Base-by-base conservation (phyloP, 1,140 invertebrate species). In the Lepidotrigona ventralis region DNA sequence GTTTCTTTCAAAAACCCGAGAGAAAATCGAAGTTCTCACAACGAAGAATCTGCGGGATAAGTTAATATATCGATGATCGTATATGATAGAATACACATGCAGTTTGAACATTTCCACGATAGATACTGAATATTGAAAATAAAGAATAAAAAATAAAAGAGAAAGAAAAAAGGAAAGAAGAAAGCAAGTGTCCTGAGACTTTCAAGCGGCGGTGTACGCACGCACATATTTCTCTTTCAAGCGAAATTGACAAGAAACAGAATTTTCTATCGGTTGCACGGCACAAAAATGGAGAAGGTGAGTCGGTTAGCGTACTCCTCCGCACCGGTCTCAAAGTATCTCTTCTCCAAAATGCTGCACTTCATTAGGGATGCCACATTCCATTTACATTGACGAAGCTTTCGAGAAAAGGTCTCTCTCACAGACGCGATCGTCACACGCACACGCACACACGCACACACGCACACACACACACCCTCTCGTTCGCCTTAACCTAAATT, bases 321-420 rank as follows among this genome's bases (percentile, higher is more conserved):
- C 73, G 78, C 83, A 19, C 87, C 82, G 53, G 66, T 82, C 54
- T 90, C 78, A 88, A 85, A 87, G 72, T 88, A 89, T 89, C 87
- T 90, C 86, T 88, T 89, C 85, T 90, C 90, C 89, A 93, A 93
- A 93, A 94, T 94, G 92, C 92, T 93, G 92, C 92, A 93, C 91
- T 93, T 94, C 89, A 92, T 92, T 93, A 92, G 91, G 92, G 93
- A 93, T 94, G 92, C 92, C 91, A 94, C 93, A 94, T 94, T 94
- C 92, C 93, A 94, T 93, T 93, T 94, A 93, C 93, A 94, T 93
- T 93, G 93, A 93, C 92, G 93, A 94, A 94, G 93, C 93, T 94
- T 94, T 93, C 89, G 90, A 92, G 90, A 93, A 90, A 89, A 91
- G 87, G 89, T 92, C 88, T 92, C 85, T 93, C 87, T 92, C 91